Evolutionary conservation across 2,113 vertebrate genomes (phyloP).

Genomic region (Barbus barbus): DNA sequence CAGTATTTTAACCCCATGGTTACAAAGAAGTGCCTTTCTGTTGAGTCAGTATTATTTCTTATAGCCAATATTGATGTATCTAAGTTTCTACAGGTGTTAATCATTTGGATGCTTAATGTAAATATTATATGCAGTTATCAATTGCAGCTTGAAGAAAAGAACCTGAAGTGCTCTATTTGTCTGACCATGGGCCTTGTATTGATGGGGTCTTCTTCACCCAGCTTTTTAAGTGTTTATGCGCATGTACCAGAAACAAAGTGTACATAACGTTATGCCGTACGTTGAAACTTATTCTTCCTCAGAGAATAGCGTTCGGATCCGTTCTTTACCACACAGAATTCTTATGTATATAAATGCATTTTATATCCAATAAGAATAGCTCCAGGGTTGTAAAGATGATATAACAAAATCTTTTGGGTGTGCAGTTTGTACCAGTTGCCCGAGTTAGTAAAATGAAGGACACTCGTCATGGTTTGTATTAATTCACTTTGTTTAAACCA

Average conservation of each 20-base stretch:
- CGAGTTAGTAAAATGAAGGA: neutral
- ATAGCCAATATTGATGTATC: slow-evolving; percentile 51
- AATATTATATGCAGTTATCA: slow-evolving; percentile 58
- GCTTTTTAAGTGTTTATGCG: slow-evolving; percentile 7
- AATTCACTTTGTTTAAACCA: neutral
- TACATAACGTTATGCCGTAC: slow-evolving; percentile 25
- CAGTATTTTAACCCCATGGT: slow-evolving; percentile 58
- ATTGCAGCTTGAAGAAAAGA: neutral
- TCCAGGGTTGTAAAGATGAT: neutral
- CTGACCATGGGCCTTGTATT: slow-evolving; percentile 4
- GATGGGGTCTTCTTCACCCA: neutral
- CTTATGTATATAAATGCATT: neutral
- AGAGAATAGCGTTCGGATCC: neutral
- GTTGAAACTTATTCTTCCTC: neutral
- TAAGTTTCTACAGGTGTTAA: slow-evolving; percentile 25
- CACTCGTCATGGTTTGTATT: neutral
- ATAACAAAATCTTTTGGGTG: neutral
- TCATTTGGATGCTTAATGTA: slow-evolving; percentile 59
- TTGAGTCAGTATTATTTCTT: slow-evolving; percentile 75
- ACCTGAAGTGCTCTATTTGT: neutral
- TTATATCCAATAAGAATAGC: neutral
- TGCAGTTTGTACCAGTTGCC: neutral
- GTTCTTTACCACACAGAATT: slow-evolving; percentile 1
- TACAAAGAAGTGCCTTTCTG: slow-evolving; percentile 72
- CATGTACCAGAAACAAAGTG: slow-evolving; percentile 27